Base-by-base conservation (phyloP, 1,140 invertebrate genomes). In the Brachionus plicatilis region DNA sequence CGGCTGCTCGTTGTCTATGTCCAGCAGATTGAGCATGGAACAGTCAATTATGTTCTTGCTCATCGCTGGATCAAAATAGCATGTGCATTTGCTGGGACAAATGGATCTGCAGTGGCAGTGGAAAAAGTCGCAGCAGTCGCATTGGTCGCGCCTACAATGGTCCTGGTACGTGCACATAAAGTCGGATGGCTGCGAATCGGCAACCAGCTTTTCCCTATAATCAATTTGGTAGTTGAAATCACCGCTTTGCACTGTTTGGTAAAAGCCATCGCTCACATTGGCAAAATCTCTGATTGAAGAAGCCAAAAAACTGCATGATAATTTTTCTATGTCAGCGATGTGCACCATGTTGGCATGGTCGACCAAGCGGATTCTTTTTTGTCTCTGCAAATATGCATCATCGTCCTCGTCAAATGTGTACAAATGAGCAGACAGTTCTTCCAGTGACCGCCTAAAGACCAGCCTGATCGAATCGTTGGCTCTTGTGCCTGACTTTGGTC, bases 21-120 rank as follows among this genome's bases (percentile, higher is more conserved):
- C 76, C 5, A 80, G 33, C 45, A 56, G 20, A 56, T 80, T 56
- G 7, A 72, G n/a, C 7, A 1, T 20, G 11, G 50, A 60, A 41
- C 76, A 80, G 12, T 80, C 76, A 41, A 80, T 65, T 37, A 80
- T 65, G 17, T 80, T 80, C 41, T 41, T 65, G 29, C 29, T 37
- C 33, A 29, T 29, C 2, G 53, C 33, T 8, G 33, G 11, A 9
- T 80, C 76, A 56, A 41, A 60, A 20, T 80, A 80, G 20, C 76
- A 80, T 80, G 37, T 20, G n/a, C 76, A 80, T 20, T 80, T 65
- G 29, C 45, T 50, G 6, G 76, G 76, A 80, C 76, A 80, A 11
- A 80, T 80, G 11, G 76, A 80, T n/a, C 76, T 45, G 20, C 76
- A 80, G 41, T 80, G 76, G 17, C 76, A 80, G 12, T 80, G 76